A percentile compares a stretch with the other conserved stretches of the same genome.
Evolutionary conservation across 2,113 vertebrate genomes (phyloP).

Genomic region (Zosterops hypoxanthus): DNA sequence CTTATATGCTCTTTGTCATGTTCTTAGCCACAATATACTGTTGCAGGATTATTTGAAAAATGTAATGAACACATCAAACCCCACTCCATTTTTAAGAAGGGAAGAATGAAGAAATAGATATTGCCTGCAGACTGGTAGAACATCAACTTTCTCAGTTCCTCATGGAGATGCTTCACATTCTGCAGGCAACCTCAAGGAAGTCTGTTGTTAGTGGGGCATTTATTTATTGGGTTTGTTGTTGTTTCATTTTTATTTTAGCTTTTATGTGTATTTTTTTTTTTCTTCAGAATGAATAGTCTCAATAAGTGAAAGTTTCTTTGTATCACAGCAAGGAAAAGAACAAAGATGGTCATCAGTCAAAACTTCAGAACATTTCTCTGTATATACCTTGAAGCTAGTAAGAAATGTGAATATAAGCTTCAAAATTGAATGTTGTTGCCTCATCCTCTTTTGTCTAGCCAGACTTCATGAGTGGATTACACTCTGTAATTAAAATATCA

Average conservation of each 20-base stretch:
- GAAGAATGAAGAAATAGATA: background rate
- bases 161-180: background rate
- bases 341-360: background rate
- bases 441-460: background rate
- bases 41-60: background rate
- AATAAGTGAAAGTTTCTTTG: background rate
- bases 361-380: background rate
- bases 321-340: background rate
- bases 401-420: background rate
- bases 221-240: background rate
- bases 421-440: background rate
- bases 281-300: background rate
- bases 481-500: background rate
- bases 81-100: background rate
- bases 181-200: background rate
- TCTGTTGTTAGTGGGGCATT: rapidly evolving
- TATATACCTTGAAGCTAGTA: background rate
- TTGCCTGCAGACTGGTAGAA: background rate
- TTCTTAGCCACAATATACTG: background rate
- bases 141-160: background rate
- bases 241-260: background rate
- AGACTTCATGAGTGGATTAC: background rate
- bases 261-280: background rate
- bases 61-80: background rate
- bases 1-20: background rate